These are phyloP conservation scores for Mnemiopsis leidyi DNA, from an alignment of 37 sponge, comb jelly and placozoan species.

Conservation along the genomic window DNA sequence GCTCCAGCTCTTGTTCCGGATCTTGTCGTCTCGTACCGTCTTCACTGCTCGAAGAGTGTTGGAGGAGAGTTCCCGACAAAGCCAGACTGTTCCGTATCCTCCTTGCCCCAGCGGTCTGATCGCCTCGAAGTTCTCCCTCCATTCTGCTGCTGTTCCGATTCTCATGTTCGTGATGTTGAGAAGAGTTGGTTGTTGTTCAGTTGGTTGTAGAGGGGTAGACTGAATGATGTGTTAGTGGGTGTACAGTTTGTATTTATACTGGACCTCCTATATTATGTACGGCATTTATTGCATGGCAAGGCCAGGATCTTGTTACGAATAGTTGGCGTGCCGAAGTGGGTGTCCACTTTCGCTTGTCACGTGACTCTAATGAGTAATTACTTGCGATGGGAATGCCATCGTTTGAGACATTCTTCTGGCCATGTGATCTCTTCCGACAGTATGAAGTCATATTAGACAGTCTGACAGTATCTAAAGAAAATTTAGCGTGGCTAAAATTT, in stretches of 20 bases:
- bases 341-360: no score
- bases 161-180: not conserved
- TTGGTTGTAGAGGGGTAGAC: no score
- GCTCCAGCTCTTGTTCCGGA: constrained; percentile 6
- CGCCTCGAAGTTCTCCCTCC: not conserved
- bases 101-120: constrained; percentile 11
- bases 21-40: not conserved
- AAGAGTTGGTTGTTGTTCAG: not conserved
- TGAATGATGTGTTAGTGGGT: not conserved
- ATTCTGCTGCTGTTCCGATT: not conserved
- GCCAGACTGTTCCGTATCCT: constrained; percentile 27
- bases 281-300: not conserved
- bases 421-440: no score
- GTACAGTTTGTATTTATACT: not conserved
- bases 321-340: no score
- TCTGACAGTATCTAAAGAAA: no score
- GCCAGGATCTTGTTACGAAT: no score
- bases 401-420: no score
- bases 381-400: no score
- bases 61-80: not conserved
- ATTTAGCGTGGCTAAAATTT: no score
- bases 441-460: no score
- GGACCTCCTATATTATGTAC: no score
- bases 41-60: not conserved
- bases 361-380: no score